Base-by-base conservation (phyloP, 2,888 invertebrate species). In the Platerodrilus igneus region DNA sequence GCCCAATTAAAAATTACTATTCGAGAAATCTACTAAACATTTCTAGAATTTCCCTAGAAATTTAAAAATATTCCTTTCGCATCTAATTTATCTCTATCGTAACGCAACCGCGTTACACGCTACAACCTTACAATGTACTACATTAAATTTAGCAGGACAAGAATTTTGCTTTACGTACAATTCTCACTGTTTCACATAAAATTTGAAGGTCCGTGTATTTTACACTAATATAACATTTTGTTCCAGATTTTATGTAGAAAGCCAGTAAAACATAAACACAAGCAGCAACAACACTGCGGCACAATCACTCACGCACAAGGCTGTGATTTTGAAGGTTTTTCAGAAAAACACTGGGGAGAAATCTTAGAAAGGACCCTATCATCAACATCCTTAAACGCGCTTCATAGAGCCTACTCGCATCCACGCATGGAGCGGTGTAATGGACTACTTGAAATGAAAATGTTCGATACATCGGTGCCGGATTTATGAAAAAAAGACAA, bases 321-420 rank as follows among this genome's bases (percentile, higher is more conserved):
- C 51, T 60, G 77, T 72, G 59, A 76, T 66, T 42, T 74, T 58
- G 56, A 77, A 63, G 27, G 73, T 67, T 59, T 77, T 64, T 62
- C 77, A 65, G 66, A 77, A 67, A 49, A 75, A 60, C 46, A 78
- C 68, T 78, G 78, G 72, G 61, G 67, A 3, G 86, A 86, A 70
- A 86, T 86, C 56, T 69, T 86, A 50, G 86, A 86, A 63, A 72
- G 86, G 4, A 85, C 86, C 1, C 78, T 86, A 5, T 85, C 85
- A 26, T 83, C 84, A 1, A 80, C 76, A 39, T 86, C 85, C 30
- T 71, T 86, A 26, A 85, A 85, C 57, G 82, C 82, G 17, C 55
- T 67, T 3, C 66, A 66, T 33, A 47, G 62, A 21, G 58, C 63
- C 2, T 64, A 60, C 41, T 58, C 60, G 17, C 56, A 55, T 10